Percentiles rank a stretch among this genome's conserved stretches.
Evolutionary conservation across 2,888 invertebrate genomes (phyloP).

Genomic region (Omphaloscelis lunosa): DNA sequence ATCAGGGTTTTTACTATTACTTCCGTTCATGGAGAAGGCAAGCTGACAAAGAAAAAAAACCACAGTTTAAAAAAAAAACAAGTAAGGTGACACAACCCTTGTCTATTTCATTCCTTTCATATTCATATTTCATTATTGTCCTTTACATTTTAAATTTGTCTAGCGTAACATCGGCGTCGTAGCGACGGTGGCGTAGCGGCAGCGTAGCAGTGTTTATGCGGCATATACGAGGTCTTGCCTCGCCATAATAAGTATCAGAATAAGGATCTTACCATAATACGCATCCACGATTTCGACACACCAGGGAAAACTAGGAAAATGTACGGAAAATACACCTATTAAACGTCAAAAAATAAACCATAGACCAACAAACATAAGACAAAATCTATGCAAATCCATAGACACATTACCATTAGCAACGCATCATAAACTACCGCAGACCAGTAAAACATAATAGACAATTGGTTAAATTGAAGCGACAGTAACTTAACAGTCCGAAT

Average conservation of each 20-base stretch:
- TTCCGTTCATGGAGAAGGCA: constrained; percentile 26
- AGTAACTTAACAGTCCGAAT: constrained; percentile 48
- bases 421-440: constrained; percentile 33
- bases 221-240: neutral
- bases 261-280: too few relatives aligned
- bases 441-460: constrained; percentile 45
- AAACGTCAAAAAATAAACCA: neutral
- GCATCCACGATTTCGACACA: neutral
- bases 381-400: constrained; percentile 32
- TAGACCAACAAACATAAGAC: constrained; percentile 21
- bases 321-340: neutral
- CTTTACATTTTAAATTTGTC: neutral
- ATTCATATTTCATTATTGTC: too few relatives aligned
- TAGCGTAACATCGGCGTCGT: neutral
- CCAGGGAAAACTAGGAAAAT: neutral
- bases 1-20: constrained; percentile 5
- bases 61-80: too few relatives aligned
- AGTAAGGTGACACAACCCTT: too few relatives aligned
- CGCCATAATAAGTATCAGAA: too few relatives aligned
- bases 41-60: neutral
- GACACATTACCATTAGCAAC: constrained; percentile 47
- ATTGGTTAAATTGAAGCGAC: constrained; percentile 43
- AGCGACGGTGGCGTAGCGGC: neutral
- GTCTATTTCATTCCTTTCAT: too few relatives aligned
- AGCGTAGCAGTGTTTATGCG: neutral